Percentiles rank a stretch among this genome's conserved stretches.
These are phyloP conservation scores for Phymatocera aterrima DNA, from an alignment of 2,888 invertebrate genomes.

Conservation along the genomic window DNA sequence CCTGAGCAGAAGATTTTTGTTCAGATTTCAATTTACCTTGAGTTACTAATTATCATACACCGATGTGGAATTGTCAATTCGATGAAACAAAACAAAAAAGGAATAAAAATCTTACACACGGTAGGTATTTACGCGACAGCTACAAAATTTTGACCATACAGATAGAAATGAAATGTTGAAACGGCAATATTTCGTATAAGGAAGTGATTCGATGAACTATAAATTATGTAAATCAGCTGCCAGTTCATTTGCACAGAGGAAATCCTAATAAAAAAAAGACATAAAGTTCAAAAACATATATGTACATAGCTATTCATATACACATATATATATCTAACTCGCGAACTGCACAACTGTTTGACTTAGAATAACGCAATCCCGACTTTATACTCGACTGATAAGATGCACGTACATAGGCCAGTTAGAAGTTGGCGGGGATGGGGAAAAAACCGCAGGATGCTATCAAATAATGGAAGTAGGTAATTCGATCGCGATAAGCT, in stretches of 20 bases:
- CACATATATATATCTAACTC: background rate
- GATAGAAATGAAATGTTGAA: background rate
- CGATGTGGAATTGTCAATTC: background rate
- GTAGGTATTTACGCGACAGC: background rate
- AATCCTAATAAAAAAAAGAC: too few species aligned
- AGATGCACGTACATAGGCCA: background rate
- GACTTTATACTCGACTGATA: background rate
- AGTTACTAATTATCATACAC: too few species aligned
- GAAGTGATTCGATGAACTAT: constrained; percentile 33
- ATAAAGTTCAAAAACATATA: background rate
- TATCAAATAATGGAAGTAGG: background rate
- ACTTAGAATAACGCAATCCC: background rate
- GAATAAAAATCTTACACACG: background rate
- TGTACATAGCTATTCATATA: background rate
- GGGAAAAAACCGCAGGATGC: background rate
- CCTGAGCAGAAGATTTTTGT: background rate
- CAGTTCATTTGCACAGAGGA: constrained; percentile 33
- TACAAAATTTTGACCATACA: background rate
- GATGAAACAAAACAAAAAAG: background rate
- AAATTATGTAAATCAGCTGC: constrained; percentile 21
- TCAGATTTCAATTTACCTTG: background rate
- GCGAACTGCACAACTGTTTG: constrained; percentile 25
- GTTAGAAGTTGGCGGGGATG: background rate
- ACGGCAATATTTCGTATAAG: background rate
- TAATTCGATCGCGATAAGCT: background rate